Conservation (phyloP, 2,113 vertebrate species). For the Pseudorectes ferrugineus region DNA sequence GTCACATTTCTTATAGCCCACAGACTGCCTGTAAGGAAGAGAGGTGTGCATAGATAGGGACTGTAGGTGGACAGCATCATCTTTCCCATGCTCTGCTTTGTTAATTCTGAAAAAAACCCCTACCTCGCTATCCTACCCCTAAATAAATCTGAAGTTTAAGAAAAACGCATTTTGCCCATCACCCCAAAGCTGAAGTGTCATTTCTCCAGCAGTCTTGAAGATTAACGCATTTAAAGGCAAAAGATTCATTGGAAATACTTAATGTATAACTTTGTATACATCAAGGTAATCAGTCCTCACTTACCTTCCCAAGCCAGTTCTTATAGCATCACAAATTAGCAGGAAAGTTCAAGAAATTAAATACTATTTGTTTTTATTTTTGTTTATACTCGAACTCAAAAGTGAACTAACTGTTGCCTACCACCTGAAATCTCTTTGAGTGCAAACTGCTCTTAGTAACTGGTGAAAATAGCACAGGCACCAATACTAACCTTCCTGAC, state of each 20-base stretch:
- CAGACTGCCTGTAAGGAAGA: not conserved
- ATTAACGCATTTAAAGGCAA: not conserved
- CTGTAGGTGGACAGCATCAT: not conserved
- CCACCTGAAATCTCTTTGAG: not conserved
- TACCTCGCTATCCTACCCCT: not conserved
- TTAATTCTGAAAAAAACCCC: not conserved
- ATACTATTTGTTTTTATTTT: not conserved
- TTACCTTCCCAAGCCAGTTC: not conserved
- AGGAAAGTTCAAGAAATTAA: not conserved
- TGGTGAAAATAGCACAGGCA: not conserved
- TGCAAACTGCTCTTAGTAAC: not conserved
- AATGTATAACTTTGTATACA: not conserved
- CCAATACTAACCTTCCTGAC: not conserved
- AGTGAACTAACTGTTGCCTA: not conserved
- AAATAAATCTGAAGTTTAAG: not conserved
- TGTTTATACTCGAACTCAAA: not conserved
- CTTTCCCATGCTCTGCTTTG: not conserved
- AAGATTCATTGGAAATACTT: not conserved
- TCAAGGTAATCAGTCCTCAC: not conserved
- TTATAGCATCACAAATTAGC: not conserved
- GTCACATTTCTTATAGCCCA: not conserved
- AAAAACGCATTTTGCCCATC: not conserved
- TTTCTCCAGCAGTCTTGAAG: not conserved
- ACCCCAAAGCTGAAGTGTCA: not conserved
- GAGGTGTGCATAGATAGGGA: not conserved